Conservation (phyloP, 2,888 invertebrate genomes). For the Caenorhabditis drosophilae region DNA sequence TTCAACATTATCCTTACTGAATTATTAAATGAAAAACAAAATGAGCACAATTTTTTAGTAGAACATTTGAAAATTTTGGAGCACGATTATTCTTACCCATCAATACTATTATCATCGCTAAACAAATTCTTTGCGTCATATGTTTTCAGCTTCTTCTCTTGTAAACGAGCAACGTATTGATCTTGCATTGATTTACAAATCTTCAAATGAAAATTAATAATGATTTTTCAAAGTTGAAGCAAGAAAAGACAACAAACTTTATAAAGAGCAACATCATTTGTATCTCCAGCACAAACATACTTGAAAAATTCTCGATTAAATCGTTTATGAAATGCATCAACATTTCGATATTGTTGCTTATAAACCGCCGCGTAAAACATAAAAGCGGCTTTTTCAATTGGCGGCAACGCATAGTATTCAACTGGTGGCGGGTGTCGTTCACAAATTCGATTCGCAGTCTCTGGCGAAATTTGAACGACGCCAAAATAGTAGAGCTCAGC, state of each 20-base stretch:
- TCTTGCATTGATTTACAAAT: constrained; percentile 53
- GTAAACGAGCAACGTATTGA: constrained; percentile 25
- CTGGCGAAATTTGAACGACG: constrained; percentile 44
- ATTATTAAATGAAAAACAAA: background rate
- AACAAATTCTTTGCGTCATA: constrained; percentile 54
- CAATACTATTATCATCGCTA: constrained; percentile 63
- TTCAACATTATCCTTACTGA: constrained; percentile 9
- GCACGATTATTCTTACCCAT: constrained; percentile 45
- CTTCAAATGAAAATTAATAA: constrained; percentile 33
- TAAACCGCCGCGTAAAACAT: constrained; percentile 55
- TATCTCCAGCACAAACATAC: constrained; percentile 33
- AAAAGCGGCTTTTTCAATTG: constrained; percentile 56
- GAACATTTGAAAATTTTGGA: too few species aligned
- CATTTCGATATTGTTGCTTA: constrained; percentile 34
- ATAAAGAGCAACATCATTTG: constrained; percentile 46
- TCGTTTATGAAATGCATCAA: constrained; percentile 41
- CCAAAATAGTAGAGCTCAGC: constrained; percentile 42
- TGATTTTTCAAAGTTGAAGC: background rate
- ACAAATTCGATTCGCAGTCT: constrained; percentile 17
- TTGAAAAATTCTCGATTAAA: constrained; percentile 61
- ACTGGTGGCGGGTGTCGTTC: constrained; percentile 37
- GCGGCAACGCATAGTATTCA: constrained; percentile 32
- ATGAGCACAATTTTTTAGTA: background rate
- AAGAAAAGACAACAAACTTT: constrained; percentile 38
- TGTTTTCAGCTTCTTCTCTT: constrained; percentile 30